phyloP scores from a whole-genome alignment of 2,797 vertebrate species.

The Anguilla obscura region DNA sequence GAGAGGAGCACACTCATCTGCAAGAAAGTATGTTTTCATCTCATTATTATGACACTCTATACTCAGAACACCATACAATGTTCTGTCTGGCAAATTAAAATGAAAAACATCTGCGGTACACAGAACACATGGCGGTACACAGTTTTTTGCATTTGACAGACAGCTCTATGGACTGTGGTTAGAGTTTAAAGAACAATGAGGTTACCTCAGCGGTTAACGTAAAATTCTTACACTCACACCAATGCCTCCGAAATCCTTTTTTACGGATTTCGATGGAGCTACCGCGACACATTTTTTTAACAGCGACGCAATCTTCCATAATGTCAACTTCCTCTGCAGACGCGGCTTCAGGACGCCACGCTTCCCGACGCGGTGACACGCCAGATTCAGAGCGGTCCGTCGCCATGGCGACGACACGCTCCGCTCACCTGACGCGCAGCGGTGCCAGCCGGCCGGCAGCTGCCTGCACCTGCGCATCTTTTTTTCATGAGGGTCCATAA shows the following conservation, averaged over 20 bases:
- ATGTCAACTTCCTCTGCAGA: not conserved
- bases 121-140: not conserved
- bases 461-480: not conserved
- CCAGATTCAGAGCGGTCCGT: not conserved
- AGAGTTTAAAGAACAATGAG: not conserved
- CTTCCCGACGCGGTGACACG: not conserved
- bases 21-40: conserved; percentile 45
- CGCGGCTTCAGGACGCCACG: not conserved
- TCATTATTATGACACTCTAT: not conserved
- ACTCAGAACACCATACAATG: not conserved
- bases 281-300: not conserved
- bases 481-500: not conserved
- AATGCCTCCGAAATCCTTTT: not conserved
- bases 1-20: conserved; percentile 27
- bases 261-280: not conserved
- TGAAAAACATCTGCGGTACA: not conserved
- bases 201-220: not conserved
- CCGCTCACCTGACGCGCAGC: not conserved
- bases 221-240: not conserved
- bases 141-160: not conserved
- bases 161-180: not conserved
- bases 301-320: not conserved
- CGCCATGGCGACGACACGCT: conserved; percentile 7
- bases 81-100: not conserved
- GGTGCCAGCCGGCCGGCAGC: not conserved